phyloP scores from a whole-genome alignment of 2,888 invertebrate genomes.

The Caenorhabditis doughertyi region DNA sequence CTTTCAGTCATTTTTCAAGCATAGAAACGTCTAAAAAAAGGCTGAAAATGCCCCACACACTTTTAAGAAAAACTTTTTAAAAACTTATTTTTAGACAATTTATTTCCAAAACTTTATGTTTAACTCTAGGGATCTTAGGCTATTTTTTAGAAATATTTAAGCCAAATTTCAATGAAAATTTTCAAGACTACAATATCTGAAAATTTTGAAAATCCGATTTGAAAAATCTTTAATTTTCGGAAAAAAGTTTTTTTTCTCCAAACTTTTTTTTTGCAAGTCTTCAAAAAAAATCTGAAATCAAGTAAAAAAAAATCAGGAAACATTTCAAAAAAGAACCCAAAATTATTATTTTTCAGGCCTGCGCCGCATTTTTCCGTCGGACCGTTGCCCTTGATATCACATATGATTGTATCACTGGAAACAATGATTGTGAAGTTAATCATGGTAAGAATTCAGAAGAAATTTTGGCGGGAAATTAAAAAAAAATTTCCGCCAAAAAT shows the following conservation, averaged over 20 bases:
- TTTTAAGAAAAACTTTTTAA: too few relatives aligned
- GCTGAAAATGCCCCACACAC: too few relatives aligned
- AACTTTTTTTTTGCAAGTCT: neutral
- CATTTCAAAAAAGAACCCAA: neutral
- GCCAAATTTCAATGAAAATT: too few relatives aligned
- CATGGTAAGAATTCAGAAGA: conserved; percentile 34
- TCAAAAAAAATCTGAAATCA: neutral
- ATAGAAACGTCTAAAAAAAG: too few relatives aligned
- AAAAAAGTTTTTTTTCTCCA: neutral
- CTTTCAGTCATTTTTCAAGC: too few relatives aligned
- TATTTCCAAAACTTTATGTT: too few relatives aligned
- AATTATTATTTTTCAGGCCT: conserved; percentile 41
- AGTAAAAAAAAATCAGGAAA: neutral
- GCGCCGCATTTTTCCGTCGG: conserved; percentile 63
- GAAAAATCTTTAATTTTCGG: neutral
- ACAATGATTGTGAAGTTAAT: conserved; percentile 52
- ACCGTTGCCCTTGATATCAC: conserved; percentile 58
- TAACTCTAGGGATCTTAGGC: too few relatives aligned
- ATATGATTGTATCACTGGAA: conserved; percentile 59
- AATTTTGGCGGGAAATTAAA: too few relatives aligned
- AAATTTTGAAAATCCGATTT: neutral
- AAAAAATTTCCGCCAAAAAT: too few relatives aligned
- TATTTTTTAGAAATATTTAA: too few relatives aligned
- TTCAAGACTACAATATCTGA: neutral
- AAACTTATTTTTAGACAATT: too few relatives aligned